phyloP scores from a whole-genome alignment of 2,113 vertebrate species.

The Petroica traversi region DNA sequence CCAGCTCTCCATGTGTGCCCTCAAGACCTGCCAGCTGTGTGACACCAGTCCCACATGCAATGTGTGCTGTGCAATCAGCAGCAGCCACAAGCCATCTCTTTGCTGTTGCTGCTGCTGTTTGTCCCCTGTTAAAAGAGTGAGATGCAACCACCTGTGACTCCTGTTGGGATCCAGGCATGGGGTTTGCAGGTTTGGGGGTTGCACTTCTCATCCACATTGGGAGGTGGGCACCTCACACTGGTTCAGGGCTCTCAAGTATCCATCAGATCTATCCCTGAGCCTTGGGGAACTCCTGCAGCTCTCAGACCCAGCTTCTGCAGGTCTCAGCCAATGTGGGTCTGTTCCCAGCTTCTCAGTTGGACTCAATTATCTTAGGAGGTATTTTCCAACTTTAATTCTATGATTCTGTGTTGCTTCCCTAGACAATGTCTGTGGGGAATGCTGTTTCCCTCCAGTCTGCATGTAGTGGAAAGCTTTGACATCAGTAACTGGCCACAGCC shows the following conservation, averaged over 20 bases:
- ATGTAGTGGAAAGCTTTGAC: background rate
- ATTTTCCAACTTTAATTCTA: background rate
- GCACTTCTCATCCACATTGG: background rate
- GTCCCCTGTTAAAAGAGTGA: background rate
- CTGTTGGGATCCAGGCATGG: background rate
- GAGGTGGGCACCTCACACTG: fast-evolving
- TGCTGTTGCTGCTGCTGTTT: background rate
- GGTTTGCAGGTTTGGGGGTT: background rate
- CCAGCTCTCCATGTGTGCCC: fast-evolving
- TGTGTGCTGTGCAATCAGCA: background rate
- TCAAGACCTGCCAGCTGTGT: background rate
- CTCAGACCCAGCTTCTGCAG: background rate
- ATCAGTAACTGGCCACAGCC: fast-evolving
- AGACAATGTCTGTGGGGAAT: background rate
- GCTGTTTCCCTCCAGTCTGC: background rate
- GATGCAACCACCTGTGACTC: background rate
- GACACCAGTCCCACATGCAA: background rate
- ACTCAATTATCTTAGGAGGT: background rate
- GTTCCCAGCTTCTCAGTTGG: background rate
- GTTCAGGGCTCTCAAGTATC: background rate
- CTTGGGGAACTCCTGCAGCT: background rate
- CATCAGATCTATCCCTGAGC: background rate
- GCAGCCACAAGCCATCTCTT: fast-evolving
- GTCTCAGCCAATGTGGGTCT: background rate
- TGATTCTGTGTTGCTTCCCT: background rate